A percentile compares a stretch with the other conserved stretches of the same genome.
phyloP scores from a whole-genome alignment of 2,797 vertebrate genomes.

The Eulemur rubriventer region DNA sequence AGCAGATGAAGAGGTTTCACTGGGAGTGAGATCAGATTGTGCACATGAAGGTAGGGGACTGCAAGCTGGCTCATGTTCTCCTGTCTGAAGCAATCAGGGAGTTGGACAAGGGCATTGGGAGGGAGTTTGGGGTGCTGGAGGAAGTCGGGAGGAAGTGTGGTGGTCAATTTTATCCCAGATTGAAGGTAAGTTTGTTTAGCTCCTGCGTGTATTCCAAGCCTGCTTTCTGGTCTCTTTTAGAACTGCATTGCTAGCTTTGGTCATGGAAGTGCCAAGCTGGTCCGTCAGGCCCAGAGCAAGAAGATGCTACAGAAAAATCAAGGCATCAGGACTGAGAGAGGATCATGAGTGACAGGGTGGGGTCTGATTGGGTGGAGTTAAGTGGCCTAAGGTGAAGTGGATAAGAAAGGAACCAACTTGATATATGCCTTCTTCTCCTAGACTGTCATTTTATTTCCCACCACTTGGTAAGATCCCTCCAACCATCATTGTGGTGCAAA shows the following conservation, averaged over 20 bases:
- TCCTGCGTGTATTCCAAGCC: accelerated
- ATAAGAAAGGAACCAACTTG: accelerated
- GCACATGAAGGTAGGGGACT: slow-evolving; percentile 94
- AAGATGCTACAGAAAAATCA: slow-evolving; percentile 99
- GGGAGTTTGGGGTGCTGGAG: not conserved
- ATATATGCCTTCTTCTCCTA: slow-evolving; percentile 73
- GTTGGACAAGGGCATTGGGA: not conserved
- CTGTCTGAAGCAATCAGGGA: too few species aligned
- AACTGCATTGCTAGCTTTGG: slow-evolving; percentile 99
- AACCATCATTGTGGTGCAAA: slow-evolving; percentile 99
- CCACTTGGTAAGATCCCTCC: slow-evolving; percentile 99
- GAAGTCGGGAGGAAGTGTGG: accelerated
- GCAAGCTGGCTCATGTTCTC: accelerated
- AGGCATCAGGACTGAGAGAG: slow-evolving; percentile 97
- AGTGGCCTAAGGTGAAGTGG: not conserved
- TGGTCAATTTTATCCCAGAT: too few species aligned
- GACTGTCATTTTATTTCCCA: slow-evolving; percentile 98
- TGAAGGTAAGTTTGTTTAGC: not conserved
- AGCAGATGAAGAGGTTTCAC: slow-evolving; percentile 99
- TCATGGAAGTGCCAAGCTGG: slow-evolving; percentile 97
- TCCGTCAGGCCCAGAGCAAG: slow-evolving; percentile 98
- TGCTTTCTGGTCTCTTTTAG: slow-evolving; percentile 80
- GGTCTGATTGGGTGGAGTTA: not conserved
- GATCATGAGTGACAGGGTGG: slow-evolving; percentile 97
- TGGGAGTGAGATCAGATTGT: slow-evolving; percentile 99